Evolutionary conservation across 2,888 invertebrate species (phyloP).

Genomic region (Chrysolina americana): DNA sequence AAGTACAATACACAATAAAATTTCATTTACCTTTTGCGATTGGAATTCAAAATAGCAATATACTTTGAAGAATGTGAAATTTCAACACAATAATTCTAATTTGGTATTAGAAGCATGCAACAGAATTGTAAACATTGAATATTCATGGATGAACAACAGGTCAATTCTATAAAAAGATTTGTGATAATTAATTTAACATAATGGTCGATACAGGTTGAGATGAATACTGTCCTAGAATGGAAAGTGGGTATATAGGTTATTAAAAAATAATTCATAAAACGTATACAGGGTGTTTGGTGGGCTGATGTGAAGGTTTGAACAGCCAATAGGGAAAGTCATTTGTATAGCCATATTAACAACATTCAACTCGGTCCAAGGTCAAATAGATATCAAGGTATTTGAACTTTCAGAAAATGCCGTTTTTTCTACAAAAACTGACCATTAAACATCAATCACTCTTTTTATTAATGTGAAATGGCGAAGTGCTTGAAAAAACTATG

Average conservation of each 20-base stretch:
- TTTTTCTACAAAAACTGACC: no score
- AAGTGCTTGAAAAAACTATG: no score
- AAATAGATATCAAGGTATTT: no score
- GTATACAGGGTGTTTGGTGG: no score
- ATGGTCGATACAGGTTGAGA: background rate
- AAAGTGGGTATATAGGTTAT: constrained; percentile 9
- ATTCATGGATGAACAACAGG: constrained; percentile 19
- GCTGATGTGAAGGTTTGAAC: no score
- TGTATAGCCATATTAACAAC: no score
- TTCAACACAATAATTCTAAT: background rate
- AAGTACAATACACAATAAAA: background rate
- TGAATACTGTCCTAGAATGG: constrained; percentile 5
- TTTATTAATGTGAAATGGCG: no score
- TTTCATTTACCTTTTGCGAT: background rate
- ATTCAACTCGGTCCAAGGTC: no score
- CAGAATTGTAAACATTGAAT: constrained; percentile 10
- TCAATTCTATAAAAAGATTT: constrained; percentile 20
- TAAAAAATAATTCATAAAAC: background rate
- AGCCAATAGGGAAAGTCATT: no score
- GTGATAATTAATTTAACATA: constrained; percentile 14
- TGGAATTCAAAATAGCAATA: background rate
- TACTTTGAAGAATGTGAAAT: background rate
- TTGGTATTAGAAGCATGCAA: background rate
- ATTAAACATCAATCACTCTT: no score
- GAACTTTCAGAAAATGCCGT: no score